These are phyloP conservation scores for Athalia rosae DNA, from an alignment of 2,888 invertebrate genomes.

Conservation along the genomic window DNA sequence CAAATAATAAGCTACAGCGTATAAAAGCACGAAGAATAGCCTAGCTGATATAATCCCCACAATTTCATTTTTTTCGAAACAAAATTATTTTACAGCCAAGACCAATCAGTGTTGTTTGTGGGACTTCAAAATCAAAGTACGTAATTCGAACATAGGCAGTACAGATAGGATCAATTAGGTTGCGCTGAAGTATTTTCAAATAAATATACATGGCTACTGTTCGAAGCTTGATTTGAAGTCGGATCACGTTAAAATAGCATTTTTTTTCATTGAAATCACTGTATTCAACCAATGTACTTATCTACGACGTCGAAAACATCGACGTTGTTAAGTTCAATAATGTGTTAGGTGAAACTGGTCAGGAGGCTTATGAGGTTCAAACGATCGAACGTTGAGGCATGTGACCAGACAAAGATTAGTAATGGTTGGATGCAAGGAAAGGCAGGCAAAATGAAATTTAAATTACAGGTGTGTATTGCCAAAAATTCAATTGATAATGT, in stretches of 20 bases:
- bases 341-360: neutral
- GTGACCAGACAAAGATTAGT: slow-evolving; percentile 47
- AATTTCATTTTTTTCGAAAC: no score
- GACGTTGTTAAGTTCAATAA: no score
- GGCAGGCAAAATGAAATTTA: neutral
- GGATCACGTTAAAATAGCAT: neutral
- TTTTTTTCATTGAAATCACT: neutral
- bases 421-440: neutral
- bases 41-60: no score
- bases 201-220: neutral
- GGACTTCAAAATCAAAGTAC: no score
- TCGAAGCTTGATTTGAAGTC: neutral
- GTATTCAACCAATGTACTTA: neutral
- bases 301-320: no score
- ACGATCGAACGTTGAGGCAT: slow-evolving; percentile 45
- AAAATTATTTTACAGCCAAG: no score
- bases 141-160: no score
- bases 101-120: no score
- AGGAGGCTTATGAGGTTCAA: slow-evolving; percentile 3
- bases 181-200: neutral
- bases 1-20: no score
- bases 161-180: no score
- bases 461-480: neutral
- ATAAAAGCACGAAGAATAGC: no score
- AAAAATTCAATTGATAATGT: no score